These are phyloP conservation scores for Vultur gryphus DNA, from an alignment of 2,797 vertebrate species.

Conservation along the genomic window DNA sequence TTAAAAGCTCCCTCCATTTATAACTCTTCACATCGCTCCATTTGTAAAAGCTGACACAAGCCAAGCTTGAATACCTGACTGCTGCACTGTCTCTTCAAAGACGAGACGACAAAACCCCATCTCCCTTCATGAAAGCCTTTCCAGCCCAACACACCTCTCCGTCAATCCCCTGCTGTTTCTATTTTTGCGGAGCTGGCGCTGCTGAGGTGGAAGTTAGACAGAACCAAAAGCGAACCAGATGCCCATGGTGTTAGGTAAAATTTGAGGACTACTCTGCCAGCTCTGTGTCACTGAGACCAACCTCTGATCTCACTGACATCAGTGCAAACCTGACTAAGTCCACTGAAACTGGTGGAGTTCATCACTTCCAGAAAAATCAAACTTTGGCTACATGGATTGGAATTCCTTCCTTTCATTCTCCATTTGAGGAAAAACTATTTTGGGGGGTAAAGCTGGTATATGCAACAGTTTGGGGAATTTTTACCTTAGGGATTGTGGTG, in stretches of 20 bases:
- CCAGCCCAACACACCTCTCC: neutral
- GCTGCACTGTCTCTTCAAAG: constrained; percentile 26
- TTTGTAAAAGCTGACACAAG: neutral
- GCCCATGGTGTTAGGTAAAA: neutral
- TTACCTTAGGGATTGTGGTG: neutral
- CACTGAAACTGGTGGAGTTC: neutral
- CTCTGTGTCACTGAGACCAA: neutral
- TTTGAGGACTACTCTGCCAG: neutral
- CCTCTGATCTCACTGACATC: neutral
- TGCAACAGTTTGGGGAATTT: neutral
- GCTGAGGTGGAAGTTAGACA: neutral
- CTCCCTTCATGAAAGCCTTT: neutral
- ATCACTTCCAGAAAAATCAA: neutral
- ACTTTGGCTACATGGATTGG: neutral
- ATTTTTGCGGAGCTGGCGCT: neutral
- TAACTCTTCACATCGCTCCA: neutral
- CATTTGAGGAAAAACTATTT: neutral
- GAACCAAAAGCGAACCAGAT: neutral
- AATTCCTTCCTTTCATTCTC: neutral
- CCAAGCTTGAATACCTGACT: neutral
- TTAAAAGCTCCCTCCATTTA: constrained; percentile 24
- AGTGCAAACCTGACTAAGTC: neutral
- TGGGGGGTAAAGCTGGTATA: neutral
- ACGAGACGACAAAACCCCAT: neutral
- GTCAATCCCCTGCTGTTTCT: neutral